Conservation (phyloP, 35 echinoderm and acorn worm genomes). For the Apostichopus californicus region DNA sequence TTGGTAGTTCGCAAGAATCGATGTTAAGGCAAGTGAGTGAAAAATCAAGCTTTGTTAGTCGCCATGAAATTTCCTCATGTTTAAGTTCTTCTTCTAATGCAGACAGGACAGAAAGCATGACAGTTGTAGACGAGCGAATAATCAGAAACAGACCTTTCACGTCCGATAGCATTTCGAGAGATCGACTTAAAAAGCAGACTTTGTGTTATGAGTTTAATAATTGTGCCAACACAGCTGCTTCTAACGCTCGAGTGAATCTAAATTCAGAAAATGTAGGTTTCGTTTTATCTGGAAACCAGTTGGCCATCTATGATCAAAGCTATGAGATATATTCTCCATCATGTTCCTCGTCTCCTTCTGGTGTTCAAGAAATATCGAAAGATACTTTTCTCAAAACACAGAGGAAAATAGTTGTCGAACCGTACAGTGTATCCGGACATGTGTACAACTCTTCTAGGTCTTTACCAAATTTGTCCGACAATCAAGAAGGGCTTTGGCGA, state of each 20-base stretch:
- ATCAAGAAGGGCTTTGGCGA: neutral
- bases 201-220: too few relatives aligned
- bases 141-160: too few relatives aligned
- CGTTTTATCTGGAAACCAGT: neutral
- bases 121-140: too few relatives aligned
- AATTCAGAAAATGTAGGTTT: neutral
- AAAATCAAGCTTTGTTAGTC: neutral
- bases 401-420: neutral
- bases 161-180: too few relatives aligned
- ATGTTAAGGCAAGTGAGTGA: slow-evolving; percentile 19
- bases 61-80: neutral
- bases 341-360: neutral
- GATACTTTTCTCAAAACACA: neutral
- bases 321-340: neutral
- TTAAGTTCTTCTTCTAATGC: slow-evolving; percentile 24
- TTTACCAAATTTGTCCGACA: neutral
- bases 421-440: neutral
- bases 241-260: too few relatives aligned
- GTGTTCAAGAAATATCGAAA: neutral
- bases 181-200: too few relatives aligned
- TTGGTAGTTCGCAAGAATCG: neutral
- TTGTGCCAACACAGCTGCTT: too few relatives aligned
- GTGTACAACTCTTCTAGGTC: neutral
- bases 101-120: neutral
- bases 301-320: neutral